Evolutionary conservation across 2,797 vertebrate species (phyloP), one percentile per base, ranked within the genome.

Genomic region (Petrocephalus schoutedeni): DNA sequence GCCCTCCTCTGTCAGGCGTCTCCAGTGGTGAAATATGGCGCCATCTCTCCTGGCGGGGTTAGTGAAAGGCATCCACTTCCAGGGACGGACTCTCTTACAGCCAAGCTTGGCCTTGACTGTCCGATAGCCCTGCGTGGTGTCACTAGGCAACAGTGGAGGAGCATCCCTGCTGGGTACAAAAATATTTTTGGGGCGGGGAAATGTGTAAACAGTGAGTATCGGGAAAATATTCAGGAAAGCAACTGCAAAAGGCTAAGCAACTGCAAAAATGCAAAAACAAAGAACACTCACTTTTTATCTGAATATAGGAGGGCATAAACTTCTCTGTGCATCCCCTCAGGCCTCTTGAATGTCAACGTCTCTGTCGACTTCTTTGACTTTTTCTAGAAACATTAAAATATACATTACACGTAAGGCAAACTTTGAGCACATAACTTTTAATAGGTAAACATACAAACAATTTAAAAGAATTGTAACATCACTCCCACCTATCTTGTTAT

Each of bases 41-140:
- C 98, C 98, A 53, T 99, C 98, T 91, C 97, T 98, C 61, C 98
- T 97, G 0, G 98, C 98, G 32, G 98, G 98, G 93, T 99, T 99
- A 59, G 97, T 97, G 90, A 99, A 99, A 3, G 98, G 98, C 98
- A 99, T 99, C 98, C 98, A 99, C 87, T 99, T 99, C 98, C 98
- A 99, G 16, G 98, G 98, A 1, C 98, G 96, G 21, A 99, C 98
- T 88, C 97, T 98, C 95, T 99, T 99, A 92, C 98, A 99, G 77
- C 98, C 98, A 88, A 99, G 91, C 89, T 99, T 99, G 89, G 98
- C 98, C 93, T 99, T 99, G 82, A 99, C 98, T 0, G 98, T 99
- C 88, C 98, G 97, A 92, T 99, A 99, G 83, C 98, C 98, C 93
- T 99, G 98, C 85, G 98, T 98, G 12, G 98, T 99, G 89, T 99